phyloP scores from a whole-genome alignment of 2,888 invertebrate genomes.

The Oxytorus armatus region DNA sequence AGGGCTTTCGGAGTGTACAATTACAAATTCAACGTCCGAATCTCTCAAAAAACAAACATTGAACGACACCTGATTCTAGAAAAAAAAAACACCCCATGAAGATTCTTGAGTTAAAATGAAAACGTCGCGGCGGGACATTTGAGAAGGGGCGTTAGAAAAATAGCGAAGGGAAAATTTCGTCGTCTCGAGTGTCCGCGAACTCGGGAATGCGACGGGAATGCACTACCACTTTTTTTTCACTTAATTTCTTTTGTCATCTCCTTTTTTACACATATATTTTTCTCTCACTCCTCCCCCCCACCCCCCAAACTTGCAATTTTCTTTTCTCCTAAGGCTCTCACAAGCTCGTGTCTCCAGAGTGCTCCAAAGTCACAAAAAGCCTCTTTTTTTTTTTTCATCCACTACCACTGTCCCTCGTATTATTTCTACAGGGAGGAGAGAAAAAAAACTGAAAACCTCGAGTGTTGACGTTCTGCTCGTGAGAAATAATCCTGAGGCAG shows the following conservation, averaged over 20 bases:
- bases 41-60: no score
- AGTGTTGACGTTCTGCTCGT: conserved; percentile 24
- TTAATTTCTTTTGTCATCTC: conserved; percentile 62
- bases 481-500: conserved; percentile 55
- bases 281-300: conserved; percentile 1
- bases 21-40: not conserved
- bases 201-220: conserved; percentile 27
- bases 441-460: not conserved
- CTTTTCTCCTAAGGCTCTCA: conserved; percentile 37
- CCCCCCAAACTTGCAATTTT: conserved; percentile 36
- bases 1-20: conserved; percentile 14
- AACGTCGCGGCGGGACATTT: conserved; percentile 26
- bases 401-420: conserved; percentile 45
- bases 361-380: conserved; percentile 67
- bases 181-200: conserved; percentile 25
- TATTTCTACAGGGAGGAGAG: conserved; percentile 32
- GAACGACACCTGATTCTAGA: no score
- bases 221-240: conserved; percentile 56
- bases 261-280: conserved; percentile 55
- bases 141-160: conserved; percentile 35
- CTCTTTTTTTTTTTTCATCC: conserved; percentile 57
- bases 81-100: conserved; percentile 1
- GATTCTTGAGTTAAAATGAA: conserved; percentile 46
- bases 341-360: conserved; percentile 55
- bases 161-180: conserved; percentile 27